A percentile compares a stretch with the other conserved stretches of the same genome.
Evolutionary conservation across 2,113 vertebrate species (phyloP).

Genomic region (Pelvicachromis taeniatus): DNA sequence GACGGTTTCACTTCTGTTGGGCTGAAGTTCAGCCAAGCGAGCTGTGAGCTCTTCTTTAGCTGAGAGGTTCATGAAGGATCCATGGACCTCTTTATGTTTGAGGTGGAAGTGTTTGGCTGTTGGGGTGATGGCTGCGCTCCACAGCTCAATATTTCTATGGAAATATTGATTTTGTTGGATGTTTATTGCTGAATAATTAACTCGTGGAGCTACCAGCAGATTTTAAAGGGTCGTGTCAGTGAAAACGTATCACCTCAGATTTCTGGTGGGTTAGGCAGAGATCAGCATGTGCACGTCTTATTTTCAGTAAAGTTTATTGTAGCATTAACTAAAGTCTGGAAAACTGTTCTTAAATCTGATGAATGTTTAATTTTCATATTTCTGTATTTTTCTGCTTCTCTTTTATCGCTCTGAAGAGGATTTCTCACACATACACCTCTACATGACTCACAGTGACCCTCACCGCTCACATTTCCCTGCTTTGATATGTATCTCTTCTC

Average conservation of each 20-base stretch:
- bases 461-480: not conserved
- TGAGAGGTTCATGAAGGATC: not conserved
- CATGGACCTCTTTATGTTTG: not conserved
- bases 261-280: not conserved
- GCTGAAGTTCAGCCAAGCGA: not conserved
- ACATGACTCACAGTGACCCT: not conserved
- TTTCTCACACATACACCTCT: not conserved
- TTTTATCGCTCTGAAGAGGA: not conserved
- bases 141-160: not conserved
- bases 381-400: not conserved
- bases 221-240: not conserved
- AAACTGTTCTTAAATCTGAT: not conserved
- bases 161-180: not conserved
- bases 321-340: not conserved
- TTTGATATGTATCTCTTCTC: not conserved
- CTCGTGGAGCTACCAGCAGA: not conserved
- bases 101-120: not conserved
- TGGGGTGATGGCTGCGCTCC: not conserved
- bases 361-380: not conserved
- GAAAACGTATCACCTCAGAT: not conserved
- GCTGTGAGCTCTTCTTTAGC: not conserved
- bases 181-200: not conserved
- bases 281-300: not conserved
- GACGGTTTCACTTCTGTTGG: not conserved
- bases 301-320: not conserved